Percentiles rank a stretch among this genome's conserved stretches.
phyloP scores from a whole-genome alignment of 2,797 vertebrate genomes.

The Onychomys leucogaster region DNA sequence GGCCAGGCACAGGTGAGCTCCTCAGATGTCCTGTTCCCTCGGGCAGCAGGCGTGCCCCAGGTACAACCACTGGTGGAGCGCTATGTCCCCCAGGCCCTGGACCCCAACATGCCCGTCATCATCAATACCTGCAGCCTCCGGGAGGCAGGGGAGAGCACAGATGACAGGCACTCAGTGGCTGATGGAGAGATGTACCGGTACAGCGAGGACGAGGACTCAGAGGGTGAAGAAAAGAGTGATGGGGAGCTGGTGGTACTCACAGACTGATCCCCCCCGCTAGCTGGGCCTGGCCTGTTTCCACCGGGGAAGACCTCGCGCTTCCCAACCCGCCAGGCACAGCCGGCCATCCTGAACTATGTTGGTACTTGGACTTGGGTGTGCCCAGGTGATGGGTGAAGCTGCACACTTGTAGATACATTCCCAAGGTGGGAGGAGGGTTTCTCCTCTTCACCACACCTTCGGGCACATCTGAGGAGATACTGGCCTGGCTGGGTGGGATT shows the following conservation, averaged over 20 bases:
- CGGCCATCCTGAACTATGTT: slow-evolving; percentile 33
- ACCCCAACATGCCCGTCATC: slow-evolving; percentile 89
- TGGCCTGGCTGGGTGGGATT: neutral
- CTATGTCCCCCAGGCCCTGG: slow-evolving; percentile 91
- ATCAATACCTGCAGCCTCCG: slow-evolving; percentile 88
- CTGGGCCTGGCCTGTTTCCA: neutral
- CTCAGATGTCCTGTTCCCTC: slow-evolving; percentile 86
- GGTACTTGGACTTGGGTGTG: slow-evolving; percentile 75
- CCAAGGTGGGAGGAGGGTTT: neutral
- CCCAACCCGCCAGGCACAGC: neutral
- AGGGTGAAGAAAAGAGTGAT: slow-evolving; percentile 94
- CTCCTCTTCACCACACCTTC: neutral
- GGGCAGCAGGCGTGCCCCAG: slow-evolving; percentile 90
- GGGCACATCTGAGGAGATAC: neutral
- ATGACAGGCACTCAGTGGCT: slow-evolving; percentile 83
- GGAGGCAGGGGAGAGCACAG: slow-evolving; percentile 78
- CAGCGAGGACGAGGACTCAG: slow-evolving; percentile 96
- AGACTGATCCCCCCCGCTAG: slow-evolving; percentile 88
- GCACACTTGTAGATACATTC: slow-evolving; percentile 60
- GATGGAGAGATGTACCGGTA: slow-evolving; percentile 89
- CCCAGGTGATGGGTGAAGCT: slow-evolving; percentile 27
- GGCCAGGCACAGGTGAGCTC: slow-evolving; percentile 84
- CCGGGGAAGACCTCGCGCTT: neutral
- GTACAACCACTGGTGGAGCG: slow-evolving; percentile 93
- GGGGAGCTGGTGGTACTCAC: slow-evolving; percentile 97